Base-by-base conservation (phyloP, 2,888 invertebrate genomes). In the Tipula confusa region DNA sequence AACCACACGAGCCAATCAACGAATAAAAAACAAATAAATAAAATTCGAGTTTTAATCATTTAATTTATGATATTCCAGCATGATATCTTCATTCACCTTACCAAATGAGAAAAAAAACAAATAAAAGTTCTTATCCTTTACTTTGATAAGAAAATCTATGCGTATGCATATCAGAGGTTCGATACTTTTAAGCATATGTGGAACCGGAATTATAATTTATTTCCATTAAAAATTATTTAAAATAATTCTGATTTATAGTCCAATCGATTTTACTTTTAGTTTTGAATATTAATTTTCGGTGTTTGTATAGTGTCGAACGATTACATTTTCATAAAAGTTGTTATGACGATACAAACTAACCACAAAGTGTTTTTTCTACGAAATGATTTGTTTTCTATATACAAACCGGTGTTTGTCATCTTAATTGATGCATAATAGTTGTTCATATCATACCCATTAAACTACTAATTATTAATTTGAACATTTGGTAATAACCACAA, bases 171-270 rank as follows among this genome's bases (percentile, higher is more conserved):
- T 43, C 5, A n/a, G n/a, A n/a, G n/a, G n/a, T 64, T n/a, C n/a
- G n/a, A n/a, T n/a, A n/a, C n/a, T n/a, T 64, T 64, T 64, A 15
- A 11, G 15, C 4, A 64, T 24, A 24, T 18, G 64, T 64, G 64
- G 64, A 64, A 64, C 64, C 64, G 64, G 64, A 64, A 64, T 64
- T 64, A 64, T 64, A 64, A 64, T 64, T 64, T 64, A 64, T 64
- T 64, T 64, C 18, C 11, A 64, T 64, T 64, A 24, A 64, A 64
- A 24, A n/a, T n/a, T 24, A 64, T 24, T 64, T 64, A 24, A 64
- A 64, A 64, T 64, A 64, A 64, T 64, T 64, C 64, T 64, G 64
- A 64, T 64, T 64, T 64, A 64, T 64, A 64, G 24, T 64, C 64
- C 11, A 64, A 64, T 24, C 11, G 24, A 24, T 64, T 64, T 43